Base-by-base conservation (phyloP, 1,140 invertebrate species). In the Drosophila nikananu region DNA sequence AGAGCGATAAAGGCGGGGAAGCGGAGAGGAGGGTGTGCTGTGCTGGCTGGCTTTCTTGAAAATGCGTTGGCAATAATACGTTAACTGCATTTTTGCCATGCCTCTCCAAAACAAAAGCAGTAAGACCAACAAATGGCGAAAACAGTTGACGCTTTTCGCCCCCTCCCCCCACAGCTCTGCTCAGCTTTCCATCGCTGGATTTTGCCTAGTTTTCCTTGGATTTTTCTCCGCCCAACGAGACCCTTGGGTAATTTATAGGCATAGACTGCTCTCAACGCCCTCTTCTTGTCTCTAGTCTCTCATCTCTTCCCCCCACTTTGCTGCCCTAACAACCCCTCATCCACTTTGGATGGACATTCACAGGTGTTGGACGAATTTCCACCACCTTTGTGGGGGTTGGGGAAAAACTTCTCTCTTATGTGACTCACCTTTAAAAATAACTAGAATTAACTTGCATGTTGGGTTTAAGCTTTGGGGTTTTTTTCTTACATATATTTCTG, bases 191-290 rank as follows among this genome's bases (percentile, higher is more conserved):
- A 25, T 5, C 15, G 3, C 15, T 37, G 10, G 35, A 15, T 25
- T 44, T 44, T 7, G 3, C 25, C 6, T 13, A 21, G 51, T 57
- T 21, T 37, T 15, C 9, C 15, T 32, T n/a, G 21, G 2, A n/a
- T 42, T 57, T 41, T 30, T 17, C 30, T 21, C 30, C 17, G 15
- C 13, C 13, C 39, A 76, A 77, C 48, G 39, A 63, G 48, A 66
- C 77, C 59, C 62, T 65, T 63, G 72, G 81, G 70, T 80, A 71
- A 83, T 80, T 83, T 83, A 83, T 80, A 51, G 68, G 63, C 54
- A 46, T 48, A 37, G 8, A 62, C 23, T 32, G 46, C 46, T 19
- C 48, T 70, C 63, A 67, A 70, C 63, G 63, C 67, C 67, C 67
- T n/a, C 32, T 37, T 42, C 19, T 39, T 52, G 37, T 52, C 25